These are phyloP conservation scores for Timema podura DNA, from an alignment of 2,888 invertebrate genomes.

Conservation along the genomic window DNA sequence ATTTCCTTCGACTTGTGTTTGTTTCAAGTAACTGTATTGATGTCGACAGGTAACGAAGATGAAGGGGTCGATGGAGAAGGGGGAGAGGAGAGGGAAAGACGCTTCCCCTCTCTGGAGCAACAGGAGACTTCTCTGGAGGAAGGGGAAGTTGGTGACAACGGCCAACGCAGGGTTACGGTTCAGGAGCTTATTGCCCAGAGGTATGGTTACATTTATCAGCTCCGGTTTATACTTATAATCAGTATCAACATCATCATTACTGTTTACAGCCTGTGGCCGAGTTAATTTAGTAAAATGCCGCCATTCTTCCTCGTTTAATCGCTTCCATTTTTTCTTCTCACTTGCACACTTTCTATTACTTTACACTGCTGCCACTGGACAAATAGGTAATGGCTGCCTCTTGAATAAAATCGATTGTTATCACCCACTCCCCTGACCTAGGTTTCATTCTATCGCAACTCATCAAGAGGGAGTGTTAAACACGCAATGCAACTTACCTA, in stretches of 20 bases:
- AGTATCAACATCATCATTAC: background rate
- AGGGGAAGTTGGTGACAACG: conserved; percentile 23
- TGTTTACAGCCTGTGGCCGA: background rate
- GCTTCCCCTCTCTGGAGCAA: conserved; percentile 38
- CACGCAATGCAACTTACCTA: no score
- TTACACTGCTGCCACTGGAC: no score
- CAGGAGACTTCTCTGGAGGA: conserved; percentile 32
- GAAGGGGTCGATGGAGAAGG: conserved; percentile 53
- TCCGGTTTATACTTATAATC: background rate
- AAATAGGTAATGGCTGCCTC: no score
- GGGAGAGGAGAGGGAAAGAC: conserved; percentile 34
- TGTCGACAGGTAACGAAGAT: conserved; percentile 50
- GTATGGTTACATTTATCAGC: conserved; percentile 41
- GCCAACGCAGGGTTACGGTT: conserved; percentile 54
- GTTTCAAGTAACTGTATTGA: no score
- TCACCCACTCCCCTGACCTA: no score
- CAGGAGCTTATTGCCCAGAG: conserved; percentile 75
- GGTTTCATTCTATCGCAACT: no score
- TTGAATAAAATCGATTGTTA: no score
- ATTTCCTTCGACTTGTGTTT: conserved; percentile 33
- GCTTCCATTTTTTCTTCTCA: no score
- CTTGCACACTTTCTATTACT: no score
- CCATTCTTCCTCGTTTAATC: no score
- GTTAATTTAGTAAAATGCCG: no score
- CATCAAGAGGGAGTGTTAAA: no score